Evolutionary conservation across 2,113 vertebrate species (phyloP).

Genomic region (Rhabdornis inornatus): DNA sequence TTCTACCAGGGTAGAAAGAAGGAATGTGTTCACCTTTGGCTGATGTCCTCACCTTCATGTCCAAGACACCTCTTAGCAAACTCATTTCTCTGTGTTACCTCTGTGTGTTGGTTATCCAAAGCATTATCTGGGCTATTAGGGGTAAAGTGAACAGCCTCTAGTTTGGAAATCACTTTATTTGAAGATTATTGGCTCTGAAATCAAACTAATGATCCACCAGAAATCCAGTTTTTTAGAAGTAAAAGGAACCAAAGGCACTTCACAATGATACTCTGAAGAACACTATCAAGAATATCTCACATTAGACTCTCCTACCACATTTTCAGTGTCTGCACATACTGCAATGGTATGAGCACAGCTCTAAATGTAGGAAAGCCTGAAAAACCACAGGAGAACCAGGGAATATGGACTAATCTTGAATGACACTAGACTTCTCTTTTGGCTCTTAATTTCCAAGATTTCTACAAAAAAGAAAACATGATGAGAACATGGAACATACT

Average conservation of each 20-base stretch:
- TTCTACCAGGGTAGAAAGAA: not conserved
- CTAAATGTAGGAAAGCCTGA: not conserved
- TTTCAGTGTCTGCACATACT: conserved; percentile 13
- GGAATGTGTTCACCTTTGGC: not conserved
- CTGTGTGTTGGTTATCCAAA: not conserved
- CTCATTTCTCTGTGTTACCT: not conserved
- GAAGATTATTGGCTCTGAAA: not conserved
- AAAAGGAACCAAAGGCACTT: not conserved
- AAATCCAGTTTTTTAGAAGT: conserved; percentile 16
- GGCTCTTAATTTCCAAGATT: not conserved
- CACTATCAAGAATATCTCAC: not conserved
- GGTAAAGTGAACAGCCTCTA: not conserved
- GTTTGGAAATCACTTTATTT: not conserved
- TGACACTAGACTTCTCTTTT: not conserved
- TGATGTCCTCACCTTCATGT: not conserved
- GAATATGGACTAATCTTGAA: not conserved
- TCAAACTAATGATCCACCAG: not conserved
- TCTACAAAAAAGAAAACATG: conserved; percentile 2
- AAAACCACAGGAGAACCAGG: conserved; percentile 20
- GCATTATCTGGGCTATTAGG: not conserved
- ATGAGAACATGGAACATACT: not conserved
- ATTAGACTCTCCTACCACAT: not conserved
- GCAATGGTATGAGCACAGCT: not conserved
- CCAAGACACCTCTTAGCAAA: not conserved
- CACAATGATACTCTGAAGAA: conserved; percentile 12